Conservation (phyloP, 2,888 invertebrate species). For the Drosophila mayaguana region DNA sequence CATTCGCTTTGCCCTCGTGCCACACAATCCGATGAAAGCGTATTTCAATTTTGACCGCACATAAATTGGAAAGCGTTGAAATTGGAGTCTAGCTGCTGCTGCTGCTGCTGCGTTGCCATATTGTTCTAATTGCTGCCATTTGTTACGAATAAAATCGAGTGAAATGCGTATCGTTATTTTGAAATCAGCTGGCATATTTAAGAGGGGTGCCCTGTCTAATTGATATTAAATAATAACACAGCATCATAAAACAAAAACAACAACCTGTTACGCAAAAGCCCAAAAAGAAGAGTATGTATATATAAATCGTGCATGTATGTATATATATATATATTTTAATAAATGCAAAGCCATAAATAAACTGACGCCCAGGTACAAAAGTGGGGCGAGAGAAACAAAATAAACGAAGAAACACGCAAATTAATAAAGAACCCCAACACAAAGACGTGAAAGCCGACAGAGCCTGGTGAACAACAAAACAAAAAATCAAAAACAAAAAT, state of each 20-base stretch:
- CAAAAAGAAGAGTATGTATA: neutral
- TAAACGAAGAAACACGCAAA: constrained; percentile 40
- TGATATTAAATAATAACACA: constrained; percentile 74
- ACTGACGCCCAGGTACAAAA: constrained; percentile 67
- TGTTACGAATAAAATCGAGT: constrained; percentile 61
- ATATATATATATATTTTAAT: constrained; percentile 54
- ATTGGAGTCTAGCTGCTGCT: constrained; percentile 56
- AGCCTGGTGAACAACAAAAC: constrained; percentile 14
- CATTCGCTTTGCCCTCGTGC: constrained; percentile 49
- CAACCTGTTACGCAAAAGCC: constrained; percentile 68
- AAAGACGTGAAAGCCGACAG: constrained; percentile 42
- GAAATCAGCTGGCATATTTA: constrained; percentile 70
- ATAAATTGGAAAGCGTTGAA: constrained; percentile 69
- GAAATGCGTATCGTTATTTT: constrained; percentile 77
- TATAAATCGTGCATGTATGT: constrained; percentile 2
- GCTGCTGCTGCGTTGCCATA: constrained; percentile 59
- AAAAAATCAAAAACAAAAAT: constrained; percentile 26
- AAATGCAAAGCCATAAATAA: constrained; percentile 79
- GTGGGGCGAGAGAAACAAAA: constrained; percentile 30
- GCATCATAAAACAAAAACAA: constrained; percentile 27
- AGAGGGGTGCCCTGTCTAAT: constrained; percentile 52
- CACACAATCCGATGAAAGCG: constrained; percentile 40
- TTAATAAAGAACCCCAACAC: constrained; percentile 56
- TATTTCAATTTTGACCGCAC: constrained; percentile 53
- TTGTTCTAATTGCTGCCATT: constrained; percentile 78